Evolutionary conservation across 1,140 invertebrate species (phyloP).

Genomic region (Heterodera schachtii): DNA sequence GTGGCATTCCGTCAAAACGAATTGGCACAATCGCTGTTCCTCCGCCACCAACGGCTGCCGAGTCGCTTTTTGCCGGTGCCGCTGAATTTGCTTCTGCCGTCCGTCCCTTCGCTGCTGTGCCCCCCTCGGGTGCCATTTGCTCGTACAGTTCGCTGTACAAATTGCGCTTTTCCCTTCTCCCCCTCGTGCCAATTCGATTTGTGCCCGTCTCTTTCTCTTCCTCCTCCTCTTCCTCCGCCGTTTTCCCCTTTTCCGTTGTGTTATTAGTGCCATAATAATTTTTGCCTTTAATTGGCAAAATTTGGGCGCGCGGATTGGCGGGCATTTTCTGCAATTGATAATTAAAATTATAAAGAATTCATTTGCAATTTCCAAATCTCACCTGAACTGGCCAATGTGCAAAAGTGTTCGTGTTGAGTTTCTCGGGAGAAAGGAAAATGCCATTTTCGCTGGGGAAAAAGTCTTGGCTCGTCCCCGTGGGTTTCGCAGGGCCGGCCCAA

Average conservation of each 20-base stretch:
- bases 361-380: conserved; percentile 6
- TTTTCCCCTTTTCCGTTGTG: conserved; percentile 33
- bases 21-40: not conserved
- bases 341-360: conserved; percentile 33
- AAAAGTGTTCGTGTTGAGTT: conserved; percentile 54
- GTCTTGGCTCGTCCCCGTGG: conserved; percentile 49
- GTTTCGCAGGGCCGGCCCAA: conserved; percentile 58
- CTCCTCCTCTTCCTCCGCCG: conserved; percentile 27
- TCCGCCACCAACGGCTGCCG: not conserved
- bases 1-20: not conserved
- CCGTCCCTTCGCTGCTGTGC: not conserved
- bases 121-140: conserved; percentile 2
- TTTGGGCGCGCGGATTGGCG: not conserved
- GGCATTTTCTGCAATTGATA: not conserved
- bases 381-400: conserved; percentile 42
- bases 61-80: not conserved
- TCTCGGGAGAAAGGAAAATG: conserved; percentile 54
- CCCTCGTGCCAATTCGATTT: conserved; percentile 4
- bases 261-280: not conserved
- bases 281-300: conserved; percentile 2
- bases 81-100: not conserved
- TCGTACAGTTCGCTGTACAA: conserved; percentile 3
- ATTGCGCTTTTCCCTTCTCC: not conserved
- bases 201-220: conserved; percentile 14
- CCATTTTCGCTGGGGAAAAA: conserved; percentile 59